Percentiles rank a stretch among this genome's conserved stretches.
These are phyloP conservation scores for Octopus bimaculoides DNA, from an alignment of 1,140 invertebrate species.

Conservation along the genomic window DNA sequence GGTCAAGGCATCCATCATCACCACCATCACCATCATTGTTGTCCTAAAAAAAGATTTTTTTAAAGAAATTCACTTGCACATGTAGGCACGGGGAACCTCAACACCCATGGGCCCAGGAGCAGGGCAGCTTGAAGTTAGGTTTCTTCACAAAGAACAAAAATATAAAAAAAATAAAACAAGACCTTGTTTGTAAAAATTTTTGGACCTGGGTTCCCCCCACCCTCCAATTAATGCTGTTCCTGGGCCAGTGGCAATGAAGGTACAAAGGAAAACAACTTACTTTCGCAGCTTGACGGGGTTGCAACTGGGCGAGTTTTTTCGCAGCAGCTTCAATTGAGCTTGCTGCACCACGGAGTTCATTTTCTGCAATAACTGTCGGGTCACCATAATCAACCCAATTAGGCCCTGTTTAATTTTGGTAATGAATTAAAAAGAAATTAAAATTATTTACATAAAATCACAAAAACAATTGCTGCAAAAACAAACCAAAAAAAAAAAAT, in stretches of 20 bases:
- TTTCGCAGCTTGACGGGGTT: slow-evolving; percentile 68
- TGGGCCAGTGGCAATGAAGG: too few species aligned
- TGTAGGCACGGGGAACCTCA: too few species aligned
- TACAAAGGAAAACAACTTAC: slow-evolving; percentile 26
- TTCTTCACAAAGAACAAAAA: too few species aligned
- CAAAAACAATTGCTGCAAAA: background rate
- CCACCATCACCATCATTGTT: background rate
- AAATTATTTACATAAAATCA: slow-evolving; percentile 14
- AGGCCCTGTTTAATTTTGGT: slow-evolving; percentile 59
- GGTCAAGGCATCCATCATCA: slow-evolving; percentile 59
- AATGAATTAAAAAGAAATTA: slow-evolving; percentile 4
- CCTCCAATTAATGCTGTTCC: too few species aligned
- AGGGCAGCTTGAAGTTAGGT: too few species aligned
- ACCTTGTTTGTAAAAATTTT: too few species aligned
- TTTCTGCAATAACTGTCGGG: slow-evolving; percentile 96
- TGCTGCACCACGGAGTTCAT: slow-evolving; percentile 94
- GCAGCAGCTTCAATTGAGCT: slow-evolving; percentile 97
- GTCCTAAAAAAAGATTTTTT: too few species aligned
- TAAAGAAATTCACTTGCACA: too few species aligned
- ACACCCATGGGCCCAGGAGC: too few species aligned
- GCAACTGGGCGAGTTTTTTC: slow-evolving; percentile 86
- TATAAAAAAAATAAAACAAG: too few species aligned
- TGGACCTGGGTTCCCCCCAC: too few species aligned
- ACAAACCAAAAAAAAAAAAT: background rate
- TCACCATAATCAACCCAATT: slow-evolving; percentile 97